phyloP scores from a whole-genome alignment of 2,888 invertebrate genomes.

The Reticulitermes lucifugus region DNA sequence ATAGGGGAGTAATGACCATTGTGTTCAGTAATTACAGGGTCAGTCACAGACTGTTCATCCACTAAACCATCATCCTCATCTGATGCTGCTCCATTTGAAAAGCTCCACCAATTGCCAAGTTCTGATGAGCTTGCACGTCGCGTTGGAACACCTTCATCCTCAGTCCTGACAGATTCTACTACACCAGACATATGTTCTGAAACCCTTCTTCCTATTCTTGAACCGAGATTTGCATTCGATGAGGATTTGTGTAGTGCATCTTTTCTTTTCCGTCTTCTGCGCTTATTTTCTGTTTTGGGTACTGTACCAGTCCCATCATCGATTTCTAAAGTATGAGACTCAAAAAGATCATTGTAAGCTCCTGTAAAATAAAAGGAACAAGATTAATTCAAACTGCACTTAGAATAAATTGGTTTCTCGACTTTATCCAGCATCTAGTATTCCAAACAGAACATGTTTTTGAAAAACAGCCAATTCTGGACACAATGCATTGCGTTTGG shows the following conservation, averaged over 20 bases:
- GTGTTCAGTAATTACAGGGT: background rate
- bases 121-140: constrained; percentile 41
- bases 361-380: constrained; percentile 33
- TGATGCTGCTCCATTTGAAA: constrained; percentile 12
- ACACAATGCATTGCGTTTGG: too few species aligned
- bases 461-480: too few species aligned
- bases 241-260: constrained; percentile 51
- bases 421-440: too few species aligned
- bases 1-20: background rate
- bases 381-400: background rate
- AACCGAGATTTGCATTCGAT: constrained; percentile 28
- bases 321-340: constrained; percentile 55
- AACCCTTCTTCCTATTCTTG: constrained; percentile 49
- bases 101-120: constrained; percentile 2
- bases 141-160: background rate
- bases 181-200: constrained; percentile 15
- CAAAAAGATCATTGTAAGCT: constrained; percentile 50
- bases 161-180: background rate
- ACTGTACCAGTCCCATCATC: constrained; percentile 62
- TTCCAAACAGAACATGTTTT: too few species aligned
- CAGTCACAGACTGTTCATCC: constrained; percentile 10
- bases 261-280: constrained; percentile 67
- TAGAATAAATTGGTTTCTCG: background rate
- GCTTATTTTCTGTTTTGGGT: constrained; percentile 58
- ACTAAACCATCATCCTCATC: background rate